A percentile compares a stretch with the other conserved stretches of the same genome.
Conservation (phyloP, 2,888 invertebrate species). For the Nebria salina region DNA sequence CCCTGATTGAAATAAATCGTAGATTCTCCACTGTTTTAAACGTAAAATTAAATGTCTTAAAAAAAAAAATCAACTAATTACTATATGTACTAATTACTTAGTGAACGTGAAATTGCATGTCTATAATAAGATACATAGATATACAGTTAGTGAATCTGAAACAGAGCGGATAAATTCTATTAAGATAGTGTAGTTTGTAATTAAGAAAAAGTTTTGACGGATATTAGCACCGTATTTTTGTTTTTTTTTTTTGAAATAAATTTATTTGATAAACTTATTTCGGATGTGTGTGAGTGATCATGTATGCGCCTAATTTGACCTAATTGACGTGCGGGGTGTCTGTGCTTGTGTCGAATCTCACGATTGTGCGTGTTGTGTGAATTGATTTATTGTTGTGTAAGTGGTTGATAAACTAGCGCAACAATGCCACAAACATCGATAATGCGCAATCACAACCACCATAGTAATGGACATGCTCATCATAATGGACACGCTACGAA, state of each 20-base stretch:
- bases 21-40: not conserved
- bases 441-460: conserved; percentile 39
- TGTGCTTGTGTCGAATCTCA: conserved; percentile 9
- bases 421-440: conserved; percentile 44
- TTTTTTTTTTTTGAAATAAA: not conserved
- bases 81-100: conserved; percentile 15
- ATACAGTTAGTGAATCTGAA: conserved; percentile 17
- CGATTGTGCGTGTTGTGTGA: conserved; percentile 19
- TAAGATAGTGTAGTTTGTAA: not conserved
- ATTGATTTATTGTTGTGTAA: conserved; percentile 22
- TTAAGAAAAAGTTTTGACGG: not conserved
- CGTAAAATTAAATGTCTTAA: not conserved
- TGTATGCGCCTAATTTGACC: conserved; percentile 18
- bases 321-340: conserved; percentile 5
- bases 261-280: not conserved
- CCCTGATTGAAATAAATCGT: not conserved
- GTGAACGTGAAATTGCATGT: conserved; percentile 21
- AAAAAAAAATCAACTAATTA: not conserved
- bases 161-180: conserved; percentile 14
- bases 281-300: conserved; percentile 8
- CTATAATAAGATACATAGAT: conserved; percentile 1
- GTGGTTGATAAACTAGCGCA: conserved; percentile 50
- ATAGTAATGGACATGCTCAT: conserved; percentile 52
- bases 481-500: conserved; percentile 49
- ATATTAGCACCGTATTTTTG: not conserved